Evolutionary conservation across 2,797 vertebrate species (phyloP).

Genomic region (Myotis pilosus): DNA sequence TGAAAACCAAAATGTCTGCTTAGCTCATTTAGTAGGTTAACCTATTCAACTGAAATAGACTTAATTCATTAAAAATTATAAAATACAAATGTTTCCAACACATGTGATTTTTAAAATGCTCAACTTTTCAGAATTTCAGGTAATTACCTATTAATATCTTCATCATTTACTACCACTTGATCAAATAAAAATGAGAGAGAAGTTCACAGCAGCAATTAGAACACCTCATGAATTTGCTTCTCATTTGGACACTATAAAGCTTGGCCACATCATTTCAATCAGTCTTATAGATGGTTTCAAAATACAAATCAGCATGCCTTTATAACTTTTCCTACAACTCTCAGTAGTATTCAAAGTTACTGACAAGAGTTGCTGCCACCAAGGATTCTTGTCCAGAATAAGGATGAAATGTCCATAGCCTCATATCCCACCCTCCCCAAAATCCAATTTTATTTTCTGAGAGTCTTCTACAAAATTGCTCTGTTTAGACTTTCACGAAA

Average conservation of each 20-base stretch:
- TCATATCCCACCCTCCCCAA: background rate
- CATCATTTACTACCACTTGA: background rate
- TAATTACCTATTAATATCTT: background rate
- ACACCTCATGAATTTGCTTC: background rate
- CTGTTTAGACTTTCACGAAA: background rate
- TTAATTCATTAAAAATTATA: slow-evolving; percentile 11
- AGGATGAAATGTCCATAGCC: background rate
- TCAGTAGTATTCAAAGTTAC: background rate
- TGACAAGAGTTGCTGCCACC: background rate
- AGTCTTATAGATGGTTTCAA: background rate
- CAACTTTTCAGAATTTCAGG: background rate
- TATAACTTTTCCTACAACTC: background rate
- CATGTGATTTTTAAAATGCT: slow-evolving; percentile 25
- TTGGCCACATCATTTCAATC: background rate
- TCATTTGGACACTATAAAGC: background rate
- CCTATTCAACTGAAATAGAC: background rate
- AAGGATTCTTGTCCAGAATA: background rate
- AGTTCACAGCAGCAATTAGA: background rate
- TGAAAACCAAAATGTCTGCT: background rate
- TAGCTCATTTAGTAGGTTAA: background rate
- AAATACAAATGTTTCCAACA: background rate
- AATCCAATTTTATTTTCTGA: slow-evolving; percentile 16
- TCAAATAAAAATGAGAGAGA: background rate
- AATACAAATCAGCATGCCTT: background rate
- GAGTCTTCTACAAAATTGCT: background rate